Evolutionary conservation across 2,113 vertebrate genomes (phyloP), one percentile per base, ranked within the genome.

Genomic region (Amphiprion percula): DNA sequence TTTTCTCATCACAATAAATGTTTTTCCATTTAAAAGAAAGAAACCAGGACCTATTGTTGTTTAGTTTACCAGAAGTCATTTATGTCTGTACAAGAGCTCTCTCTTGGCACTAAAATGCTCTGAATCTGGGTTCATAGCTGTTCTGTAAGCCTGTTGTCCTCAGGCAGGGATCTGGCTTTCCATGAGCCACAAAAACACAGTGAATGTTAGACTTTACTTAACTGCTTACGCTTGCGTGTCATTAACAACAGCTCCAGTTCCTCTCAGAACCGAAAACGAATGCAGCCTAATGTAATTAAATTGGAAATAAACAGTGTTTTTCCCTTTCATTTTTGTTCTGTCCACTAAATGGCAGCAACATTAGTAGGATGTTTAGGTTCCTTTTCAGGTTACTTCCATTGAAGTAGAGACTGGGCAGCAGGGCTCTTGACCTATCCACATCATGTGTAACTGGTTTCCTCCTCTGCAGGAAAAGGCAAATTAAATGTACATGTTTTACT

Each of bases 301-400:
- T 19, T 49, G n/a, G 61, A 53, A 68, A 68, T 59, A 82, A 89
- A 68, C 69, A 61, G 9, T 11, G 16, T 63, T 71, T 54, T 23
- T 28, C 11, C 46, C 12, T 16, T 30, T 28, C 11, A 4, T n/a
- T 67, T 68, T 54, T 55, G 3, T 70, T 26, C 56, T 44, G 19
- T 58, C 80, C 4, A 8, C 83, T 30, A 77, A 69, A 44, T 65
- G 39, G 73, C 62, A 74, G 82, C 60, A 77, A 71, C 54, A 77
- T 81, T 73, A 64, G 74, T 30, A 77, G 87, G 87, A 73, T 88
- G 78, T 91, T 90, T 86, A 53, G 60, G 80, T 80, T 88, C 54
- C 55, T 16, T 71, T 71, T 87, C 41, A 69, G 75, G 77, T 39
- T 72, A 53, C 59, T 72, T 82, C 62, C 47, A 60, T 55, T 80